Evolutionary conservation across 2,113 vertebrate species (phyloP).

Genomic region (Misgurnus mizolepis): DNA sequence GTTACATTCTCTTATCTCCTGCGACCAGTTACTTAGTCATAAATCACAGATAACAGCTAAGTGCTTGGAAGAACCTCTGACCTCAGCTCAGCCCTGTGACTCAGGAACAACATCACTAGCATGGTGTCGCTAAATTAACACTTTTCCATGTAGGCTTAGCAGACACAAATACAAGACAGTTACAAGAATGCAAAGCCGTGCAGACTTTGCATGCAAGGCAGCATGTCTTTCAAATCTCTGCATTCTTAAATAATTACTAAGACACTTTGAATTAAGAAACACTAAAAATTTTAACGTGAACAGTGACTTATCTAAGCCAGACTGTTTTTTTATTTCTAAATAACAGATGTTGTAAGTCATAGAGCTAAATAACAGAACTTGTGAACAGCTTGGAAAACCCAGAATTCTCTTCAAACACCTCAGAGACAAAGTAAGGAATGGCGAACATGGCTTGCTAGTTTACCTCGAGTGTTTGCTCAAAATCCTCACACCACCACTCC

Average conservation of each 20-base stretch:
- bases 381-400: slow-evolving; percentile 40
- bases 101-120: neutral
- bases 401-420: slow-evolving; percentile 52
- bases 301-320: neutral
- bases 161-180: neutral
- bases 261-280: neutral
- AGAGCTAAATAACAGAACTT: neutral
- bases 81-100: neutral
- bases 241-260: neutral
- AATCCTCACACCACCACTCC: slow-evolving; percentile 74
- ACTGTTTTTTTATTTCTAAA: slow-evolving; percentile 2
- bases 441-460: slow-evolving; percentile 64
- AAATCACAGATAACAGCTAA: slow-evolving; percentile 57
- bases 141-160: neutral
- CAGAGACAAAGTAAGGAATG: slow-evolving; percentile 63
- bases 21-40: slow-evolving; percentile 66
- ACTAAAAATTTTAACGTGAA: neutral
- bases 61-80: slow-evolving; percentile 7
- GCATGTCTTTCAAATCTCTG: neutral
- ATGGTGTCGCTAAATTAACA: neutral
- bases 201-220: neutral
- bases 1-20: slow-evolving; percentile 75
- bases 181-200: neutral
- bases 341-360: neutral
- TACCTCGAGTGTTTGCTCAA: slow-evolving; percentile 77